A percentile compares a stretch with the other conserved stretches of the same genome.
These are phyloP conservation scores for Bryconaethiops microstoma DNA, from an alignment of 2,797 vertebrate species.

Conservation along the genomic window DNA sequence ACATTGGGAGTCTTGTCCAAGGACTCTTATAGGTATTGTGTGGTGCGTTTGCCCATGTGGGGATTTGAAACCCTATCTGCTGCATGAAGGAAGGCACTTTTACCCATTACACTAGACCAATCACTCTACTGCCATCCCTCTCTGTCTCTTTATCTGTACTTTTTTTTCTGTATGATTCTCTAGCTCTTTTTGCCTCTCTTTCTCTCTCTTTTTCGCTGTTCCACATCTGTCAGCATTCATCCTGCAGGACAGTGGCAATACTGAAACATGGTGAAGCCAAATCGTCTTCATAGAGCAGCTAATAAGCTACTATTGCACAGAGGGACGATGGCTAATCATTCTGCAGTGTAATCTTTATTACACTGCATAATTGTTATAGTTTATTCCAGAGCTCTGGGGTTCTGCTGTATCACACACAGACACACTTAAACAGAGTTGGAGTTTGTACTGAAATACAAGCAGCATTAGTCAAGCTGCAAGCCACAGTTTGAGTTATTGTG, in stretches of 20 bases:
- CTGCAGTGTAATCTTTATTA: no score
- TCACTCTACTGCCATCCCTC: not conserved
- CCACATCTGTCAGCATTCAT: constrained; percentile 68
- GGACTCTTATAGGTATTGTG: no score
- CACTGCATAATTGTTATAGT: not conserved
- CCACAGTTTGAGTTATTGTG: no score
- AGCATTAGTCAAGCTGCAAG: no score
- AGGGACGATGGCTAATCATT: constrained; percentile 8
- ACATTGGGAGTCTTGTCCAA: no score
- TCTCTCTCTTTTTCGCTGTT: constrained; percentile 58
- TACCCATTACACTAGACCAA: no score
- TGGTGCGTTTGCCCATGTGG: no score
- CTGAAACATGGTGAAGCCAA: constrained; percentile 24
- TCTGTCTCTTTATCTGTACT: not conserved
- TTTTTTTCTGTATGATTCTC: not conserved
- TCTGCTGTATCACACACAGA: not conserved
- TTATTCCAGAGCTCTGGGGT: not conserved
- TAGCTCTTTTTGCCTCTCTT: not conserved
- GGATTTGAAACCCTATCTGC: no score
- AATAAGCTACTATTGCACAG: not conserved
- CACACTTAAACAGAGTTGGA: not conserved
- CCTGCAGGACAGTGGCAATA: constrained; percentile 37
- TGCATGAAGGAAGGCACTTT: no score
- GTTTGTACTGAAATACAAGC: not conserved
- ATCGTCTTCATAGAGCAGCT: not conserved